Percentiles rank a stretch among this genome's conserved stretches.
Evolutionary conservation across 2,113 vertebrate species (phyloP).

Genomic region (Sinocyclocheilus anophthalmus): DNA sequence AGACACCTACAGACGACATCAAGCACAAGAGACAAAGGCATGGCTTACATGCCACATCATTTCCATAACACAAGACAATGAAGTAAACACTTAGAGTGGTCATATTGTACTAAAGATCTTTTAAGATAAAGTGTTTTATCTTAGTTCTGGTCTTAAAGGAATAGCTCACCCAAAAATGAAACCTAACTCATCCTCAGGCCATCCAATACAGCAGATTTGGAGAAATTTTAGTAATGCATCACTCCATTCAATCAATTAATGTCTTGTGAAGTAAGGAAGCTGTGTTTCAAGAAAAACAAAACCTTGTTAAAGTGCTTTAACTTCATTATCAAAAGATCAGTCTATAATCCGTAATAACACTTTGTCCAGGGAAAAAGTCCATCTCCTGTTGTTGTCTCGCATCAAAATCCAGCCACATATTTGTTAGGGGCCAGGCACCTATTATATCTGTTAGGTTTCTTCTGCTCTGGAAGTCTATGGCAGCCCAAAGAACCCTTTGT

Average conservation of each 20-base stretch:
- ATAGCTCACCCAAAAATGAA: neutral
- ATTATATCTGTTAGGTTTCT: no score
- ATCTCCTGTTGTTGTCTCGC: neutral
- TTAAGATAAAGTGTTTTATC: no score
- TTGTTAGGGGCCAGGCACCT: neutral
- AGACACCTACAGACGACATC: constrained; percentile 61
- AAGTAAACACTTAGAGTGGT: neutral
- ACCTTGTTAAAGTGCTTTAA: neutral
- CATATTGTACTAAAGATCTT: neutral
- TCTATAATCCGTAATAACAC: neutral
- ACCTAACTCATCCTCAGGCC: neutral
- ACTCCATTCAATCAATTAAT: neutral
- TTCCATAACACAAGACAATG: neutral
- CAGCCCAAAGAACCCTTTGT: no score
- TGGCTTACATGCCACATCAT: neutral
- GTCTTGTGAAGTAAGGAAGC: neutral
- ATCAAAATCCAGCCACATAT: neutral
- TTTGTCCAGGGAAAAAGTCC: no score
- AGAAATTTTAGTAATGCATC: neutral
- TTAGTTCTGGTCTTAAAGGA: neutral
- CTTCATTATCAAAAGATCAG: neutral
- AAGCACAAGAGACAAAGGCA: neutral
- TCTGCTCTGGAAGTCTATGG: no score
- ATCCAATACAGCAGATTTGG: neutral
- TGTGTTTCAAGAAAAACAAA: no score